These are phyloP conservation scores for Cynocephalus volans DNA, from an alignment of 2,113 vertebrate genomes.

Conservation along the genomic window DNA sequence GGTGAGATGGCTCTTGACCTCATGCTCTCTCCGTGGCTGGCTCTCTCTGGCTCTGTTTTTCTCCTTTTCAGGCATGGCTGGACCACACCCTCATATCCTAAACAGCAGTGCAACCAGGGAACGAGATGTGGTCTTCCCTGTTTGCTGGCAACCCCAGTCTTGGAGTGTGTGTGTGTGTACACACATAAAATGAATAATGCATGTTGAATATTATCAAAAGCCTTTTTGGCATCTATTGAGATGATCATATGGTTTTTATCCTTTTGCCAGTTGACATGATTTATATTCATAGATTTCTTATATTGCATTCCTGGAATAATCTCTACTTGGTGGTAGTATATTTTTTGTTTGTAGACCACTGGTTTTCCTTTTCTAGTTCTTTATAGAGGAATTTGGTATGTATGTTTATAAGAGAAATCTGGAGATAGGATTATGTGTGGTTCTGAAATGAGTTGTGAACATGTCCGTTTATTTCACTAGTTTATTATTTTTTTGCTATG, in stretches of 20 bases:
- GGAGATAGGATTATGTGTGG: neutral
- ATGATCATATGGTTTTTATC: conserved; percentile 44
- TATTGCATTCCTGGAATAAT: neutral
- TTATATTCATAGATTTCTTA: neutral
- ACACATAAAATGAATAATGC: neutral
- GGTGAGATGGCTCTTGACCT: neutral
- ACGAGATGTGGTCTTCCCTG: neutral
- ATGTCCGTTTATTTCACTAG: neutral
- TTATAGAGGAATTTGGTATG: neutral
- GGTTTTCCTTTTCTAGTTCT: neutral
- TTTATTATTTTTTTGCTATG: neutral
- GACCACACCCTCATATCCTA: too few relatives aligned
- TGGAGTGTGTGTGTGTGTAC: accelerated
- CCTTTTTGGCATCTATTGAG: neutral
- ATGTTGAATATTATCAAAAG: neutral
- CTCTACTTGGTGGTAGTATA: neutral
- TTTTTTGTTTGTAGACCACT: neutral
- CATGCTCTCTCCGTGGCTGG: accelerated
- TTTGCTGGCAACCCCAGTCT: neutral
- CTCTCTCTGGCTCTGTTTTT: too few relatives aligned
- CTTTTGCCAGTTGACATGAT: neutral
- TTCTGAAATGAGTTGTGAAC: neutral
- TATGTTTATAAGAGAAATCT: neutral
- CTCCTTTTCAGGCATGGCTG: neutral
- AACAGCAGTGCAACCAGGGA: neutral